Evolutionary conservation across 2,113 vertebrate genomes (phyloP), one percentile per base, ranked within the genome.

Genomic region (Clinocottus analis): DNA sequence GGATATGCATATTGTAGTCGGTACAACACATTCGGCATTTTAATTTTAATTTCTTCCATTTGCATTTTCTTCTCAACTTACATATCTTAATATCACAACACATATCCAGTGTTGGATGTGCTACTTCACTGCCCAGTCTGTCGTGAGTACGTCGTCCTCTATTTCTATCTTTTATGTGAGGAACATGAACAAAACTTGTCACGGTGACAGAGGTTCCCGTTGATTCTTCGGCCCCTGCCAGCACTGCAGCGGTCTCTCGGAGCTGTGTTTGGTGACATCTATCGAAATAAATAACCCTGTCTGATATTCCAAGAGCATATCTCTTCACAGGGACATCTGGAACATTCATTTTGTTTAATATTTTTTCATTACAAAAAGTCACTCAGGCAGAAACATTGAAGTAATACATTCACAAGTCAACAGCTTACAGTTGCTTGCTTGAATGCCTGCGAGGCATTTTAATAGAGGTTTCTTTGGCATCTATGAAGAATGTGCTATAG

Each of bases 341-440:
- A n/a, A 39, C 21, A 16, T 29, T 59, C 53, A 80, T 82, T 41
- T 83, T 82, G 64, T 79, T 86, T 85, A 76, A 74, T 72, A 51
- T 67, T 62, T 84, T 33, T 39, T 41, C 63, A 76, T 76, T 68
- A 47, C 37, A 67, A 33, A 41, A 80, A 77, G 37, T 66, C 62
- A 61, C 51, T 77, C 60, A 83, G 33, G 75, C 72, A 69, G 43
- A 87, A 76, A 79, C 59, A 63, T 72, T 47, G 23, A n/a, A 72
- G 75, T 61, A 61, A 83, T 74, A 66, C 41, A 75, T 63, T 82
- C 62, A 65, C 49, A 72, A 58, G 72, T 63, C 61, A 58, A 27
- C 3, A 61, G 65, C 5, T 62, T 29, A 23, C 43, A 63, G 67
- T 21, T 19, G 45, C 67, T 72, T 37, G 11, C 61, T 56, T 75